Conservation (phyloP, 2,113 vertebrate genomes). For the Willisornis vidua region DNA sequence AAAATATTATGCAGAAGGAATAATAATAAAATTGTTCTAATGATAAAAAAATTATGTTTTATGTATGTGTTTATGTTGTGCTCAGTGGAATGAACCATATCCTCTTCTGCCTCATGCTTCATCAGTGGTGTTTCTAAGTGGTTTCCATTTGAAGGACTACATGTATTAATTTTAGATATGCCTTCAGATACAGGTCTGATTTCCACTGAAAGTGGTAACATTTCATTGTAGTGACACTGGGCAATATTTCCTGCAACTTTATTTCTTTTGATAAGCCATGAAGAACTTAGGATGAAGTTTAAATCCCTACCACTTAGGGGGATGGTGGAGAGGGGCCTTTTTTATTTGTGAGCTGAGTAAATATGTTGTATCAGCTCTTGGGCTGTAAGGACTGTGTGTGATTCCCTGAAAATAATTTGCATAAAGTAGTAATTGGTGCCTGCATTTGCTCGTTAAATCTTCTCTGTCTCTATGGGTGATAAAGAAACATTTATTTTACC, state of each 20-base stretch:
- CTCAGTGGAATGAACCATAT: background rate
- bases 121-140: background rate
- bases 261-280: background rate
- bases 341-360: background rate
- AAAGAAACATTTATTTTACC: slow-evolving; percentile 18
- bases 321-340: background rate
- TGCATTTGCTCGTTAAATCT: slow-evolving; percentile 21
- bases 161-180: background rate
- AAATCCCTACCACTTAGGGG: background rate
- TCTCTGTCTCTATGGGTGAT: background rate
- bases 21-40: background rate
- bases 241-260: background rate
- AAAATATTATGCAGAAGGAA: background rate
- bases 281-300: background rate
- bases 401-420: background rate
- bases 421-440: background rate
- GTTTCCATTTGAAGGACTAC: background rate
- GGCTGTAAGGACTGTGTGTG: background rate
- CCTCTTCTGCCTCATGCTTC: background rate
- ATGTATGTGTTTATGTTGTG: background rate
- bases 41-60: background rate
- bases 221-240: background rate
- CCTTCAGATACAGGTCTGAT: background rate
- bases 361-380: background rate
- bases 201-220: background rate